Conservation (phyloP, 2,797 vertebrate species). For the Pseudocheirus occidentalis region DNA sequence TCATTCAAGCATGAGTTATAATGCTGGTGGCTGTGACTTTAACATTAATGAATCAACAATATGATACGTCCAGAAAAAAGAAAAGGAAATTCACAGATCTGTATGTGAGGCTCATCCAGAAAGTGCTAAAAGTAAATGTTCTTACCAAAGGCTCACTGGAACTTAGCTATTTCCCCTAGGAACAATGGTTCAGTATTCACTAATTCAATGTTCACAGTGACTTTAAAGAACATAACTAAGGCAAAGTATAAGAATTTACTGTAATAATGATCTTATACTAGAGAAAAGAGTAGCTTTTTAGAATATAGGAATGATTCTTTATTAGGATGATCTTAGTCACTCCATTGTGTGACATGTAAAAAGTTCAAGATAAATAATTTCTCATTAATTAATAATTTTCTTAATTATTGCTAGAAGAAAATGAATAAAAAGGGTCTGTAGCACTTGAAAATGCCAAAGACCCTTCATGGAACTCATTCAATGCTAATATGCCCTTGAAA, state of each 20-base stretch:
- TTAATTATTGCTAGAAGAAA: not conserved
- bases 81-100: not conserved
- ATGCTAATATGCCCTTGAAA: not conserved
- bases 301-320: not conserved
- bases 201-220: not conserved
- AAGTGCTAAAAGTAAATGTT: not conserved
- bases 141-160: not conserved
- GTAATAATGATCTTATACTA: not conserved
- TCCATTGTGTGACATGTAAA: not conserved
- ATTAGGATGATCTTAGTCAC: not conserved
- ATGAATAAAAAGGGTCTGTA: not conserved
- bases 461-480: not conserved
- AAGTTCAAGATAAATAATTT: not conserved
- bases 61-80: not conserved
- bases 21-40: not conserved
- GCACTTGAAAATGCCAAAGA: not conserved
- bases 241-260: not conserved
- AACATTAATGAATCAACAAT: not conserved
- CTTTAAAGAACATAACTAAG: not conserved
- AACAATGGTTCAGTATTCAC: not conserved
- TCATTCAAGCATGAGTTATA: not conserved
- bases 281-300: not conserved
- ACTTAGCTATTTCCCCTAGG: not conserved
- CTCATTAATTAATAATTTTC: not conserved
- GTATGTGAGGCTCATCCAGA: not conserved